Evolutionary conservation across 2,888 invertebrate genomes (phyloP).

Genomic region (Iphiclides podalirius): DNA sequence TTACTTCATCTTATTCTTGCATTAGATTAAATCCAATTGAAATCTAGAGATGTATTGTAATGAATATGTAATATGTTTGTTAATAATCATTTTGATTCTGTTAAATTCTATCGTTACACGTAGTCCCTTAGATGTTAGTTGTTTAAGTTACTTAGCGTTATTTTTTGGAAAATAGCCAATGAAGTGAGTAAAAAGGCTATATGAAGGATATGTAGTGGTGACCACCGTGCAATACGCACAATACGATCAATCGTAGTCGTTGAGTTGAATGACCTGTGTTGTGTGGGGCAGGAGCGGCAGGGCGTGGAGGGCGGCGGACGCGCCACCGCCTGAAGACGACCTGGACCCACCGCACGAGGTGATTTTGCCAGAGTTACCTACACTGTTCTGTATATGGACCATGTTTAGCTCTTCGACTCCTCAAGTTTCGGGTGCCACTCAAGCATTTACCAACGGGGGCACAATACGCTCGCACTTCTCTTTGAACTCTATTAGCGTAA

Average conservation of each 20-base stretch:
- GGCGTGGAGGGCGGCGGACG: constrained; percentile 66
- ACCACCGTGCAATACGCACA: too few relatives aligned
- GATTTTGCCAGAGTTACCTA: constrained; percentile 80
- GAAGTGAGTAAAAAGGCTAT: too few relatives aligned
- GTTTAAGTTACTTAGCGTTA: too few relatives aligned
- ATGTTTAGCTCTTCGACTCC: constrained; percentile 64
- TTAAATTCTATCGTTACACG: not conserved
- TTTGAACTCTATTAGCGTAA: constrained; percentile 16
- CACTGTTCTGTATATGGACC: constrained; percentile 53
- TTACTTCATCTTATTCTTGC: too few relatives aligned
- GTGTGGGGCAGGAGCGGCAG: constrained; percentile 74
- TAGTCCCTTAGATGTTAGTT: not conserved
- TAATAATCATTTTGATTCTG: too few relatives aligned
- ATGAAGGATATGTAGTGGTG: too few relatives aligned
- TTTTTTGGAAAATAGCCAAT: too few relatives aligned
- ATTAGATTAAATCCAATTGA: too few relatives aligned
- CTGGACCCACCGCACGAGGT: constrained; percentile 74
- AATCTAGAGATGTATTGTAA: too few relatives aligned
- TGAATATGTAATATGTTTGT: too few relatives aligned
- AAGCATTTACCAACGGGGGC: constrained; percentile 39
- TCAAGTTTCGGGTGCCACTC: constrained; percentile 67
- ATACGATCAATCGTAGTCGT: too few relatives aligned
- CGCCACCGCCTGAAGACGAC: constrained; percentile 68
- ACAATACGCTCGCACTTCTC: constrained; percentile 20
- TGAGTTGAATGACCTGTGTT: constrained; percentile 51